Percentiles rank a stretch among this genome's conserved stretches.
Evolutionary conservation across 2,888 invertebrate genomes (phyloP).

Genomic region (Linnaemya tessellans): DNA sequence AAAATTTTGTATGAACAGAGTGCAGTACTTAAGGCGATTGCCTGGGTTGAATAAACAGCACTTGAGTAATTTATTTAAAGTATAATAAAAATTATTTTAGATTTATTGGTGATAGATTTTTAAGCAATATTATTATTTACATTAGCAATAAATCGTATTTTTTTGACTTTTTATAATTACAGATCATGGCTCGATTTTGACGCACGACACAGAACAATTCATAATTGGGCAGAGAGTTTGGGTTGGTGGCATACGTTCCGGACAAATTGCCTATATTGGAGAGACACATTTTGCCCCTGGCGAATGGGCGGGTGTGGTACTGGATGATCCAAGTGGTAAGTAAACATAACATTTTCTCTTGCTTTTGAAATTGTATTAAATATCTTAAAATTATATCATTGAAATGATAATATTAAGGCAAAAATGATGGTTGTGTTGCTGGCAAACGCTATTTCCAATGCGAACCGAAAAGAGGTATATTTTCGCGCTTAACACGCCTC

Average conservation of each 20-base stretch:
- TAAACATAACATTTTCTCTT: conserved; percentile 21
- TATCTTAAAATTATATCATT: not conserved
- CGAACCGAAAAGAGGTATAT: conserved; percentile 95
- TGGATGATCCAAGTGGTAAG: conserved; percentile 95
- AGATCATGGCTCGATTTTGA: conserved; percentile 92
- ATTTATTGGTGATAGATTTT: conserved; percentile 7
- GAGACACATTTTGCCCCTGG: conserved; percentile 98
- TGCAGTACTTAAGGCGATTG: no score
- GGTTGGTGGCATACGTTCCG: conserved; percentile 96
- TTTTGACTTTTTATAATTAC: conserved; percentile 45
- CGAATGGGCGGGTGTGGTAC: conserved; percentile 98
- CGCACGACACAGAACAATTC: conserved; percentile 97
- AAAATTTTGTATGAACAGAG: no score
- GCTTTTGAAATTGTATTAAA: not conserved
- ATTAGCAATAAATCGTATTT: conserved; percentile 12
- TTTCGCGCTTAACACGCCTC: conserved; percentile 93
- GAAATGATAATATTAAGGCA: conserved; percentile 86
- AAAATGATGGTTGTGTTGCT: conserved; percentile 98
- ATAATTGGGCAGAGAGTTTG: conserved; percentile 97
- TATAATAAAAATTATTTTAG: not conserved
- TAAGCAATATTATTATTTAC: not conserved
- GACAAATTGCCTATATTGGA: conserved; percentile 93
- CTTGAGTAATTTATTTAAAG: not conserved
- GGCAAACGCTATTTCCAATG: conserved; percentile 97
- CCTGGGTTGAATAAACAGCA: no score